phyloP scores from a whole-genome alignment of 2,113 vertebrate species.

The Climacteris rufus region DNA sequence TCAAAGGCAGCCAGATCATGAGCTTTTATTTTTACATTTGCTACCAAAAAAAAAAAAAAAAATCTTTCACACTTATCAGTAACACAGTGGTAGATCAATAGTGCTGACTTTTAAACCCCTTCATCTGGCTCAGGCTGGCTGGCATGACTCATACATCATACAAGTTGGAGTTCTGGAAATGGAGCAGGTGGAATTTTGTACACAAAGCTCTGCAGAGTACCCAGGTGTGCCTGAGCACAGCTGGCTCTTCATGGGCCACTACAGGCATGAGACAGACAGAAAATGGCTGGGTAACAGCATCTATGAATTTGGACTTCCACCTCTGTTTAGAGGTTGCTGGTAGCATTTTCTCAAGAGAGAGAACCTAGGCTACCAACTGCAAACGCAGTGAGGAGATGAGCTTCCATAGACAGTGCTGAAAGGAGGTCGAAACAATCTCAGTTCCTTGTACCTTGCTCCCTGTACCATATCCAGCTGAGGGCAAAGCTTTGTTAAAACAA shows the following conservation, averaged over 20 bases:
- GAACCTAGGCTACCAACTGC: background rate
- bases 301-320: background rate
- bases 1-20: slow-evolving; percentile 6
- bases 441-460: background rate
- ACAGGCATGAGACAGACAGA: background rate
- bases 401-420: background rate
- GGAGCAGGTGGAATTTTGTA: background rate
- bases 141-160: background rate
- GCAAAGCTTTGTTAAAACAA: background rate
- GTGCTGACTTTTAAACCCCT: background rate
- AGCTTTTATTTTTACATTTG: slow-evolving; percentile 33
- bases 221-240: background rate
- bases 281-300: background rate
- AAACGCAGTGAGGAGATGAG: too few species aligned
- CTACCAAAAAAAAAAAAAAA: background rate
- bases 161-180: background rate
- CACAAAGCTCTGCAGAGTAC: background rate
- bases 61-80: slow-evolving; percentile 30
- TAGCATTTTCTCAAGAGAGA: background rate
- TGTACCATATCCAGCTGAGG: background rate
- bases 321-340: background rate
- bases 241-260: background rate
- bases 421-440: background rate
- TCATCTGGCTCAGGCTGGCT: background rate
- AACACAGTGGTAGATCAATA: background rate